Base-by-base conservation (phyloP, 2,797 vertebrate genomes). In the Falco biarmicus region DNA sequence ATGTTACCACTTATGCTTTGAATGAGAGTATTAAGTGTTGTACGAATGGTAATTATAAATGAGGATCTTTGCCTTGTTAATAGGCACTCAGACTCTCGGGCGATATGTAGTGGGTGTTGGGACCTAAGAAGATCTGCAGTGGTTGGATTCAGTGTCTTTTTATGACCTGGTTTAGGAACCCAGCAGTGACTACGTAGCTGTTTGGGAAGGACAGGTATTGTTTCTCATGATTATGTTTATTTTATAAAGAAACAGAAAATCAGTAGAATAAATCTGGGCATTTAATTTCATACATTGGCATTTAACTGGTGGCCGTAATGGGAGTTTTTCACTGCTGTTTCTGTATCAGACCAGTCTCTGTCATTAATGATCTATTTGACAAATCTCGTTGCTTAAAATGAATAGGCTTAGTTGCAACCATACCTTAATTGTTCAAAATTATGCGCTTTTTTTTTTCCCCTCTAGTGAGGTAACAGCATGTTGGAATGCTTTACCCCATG, bases 21-120 rank as follows among this genome's bases (percentile, higher is more conserved):
- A 54, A 50, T 39, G 20, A 88, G 69, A 32, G 15, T 31, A 22
- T 71, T 61, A 81, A 66, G 59, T 61, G 60, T 32, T 56, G 13
- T 21, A 24, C 31, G 59, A 48, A 65, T 26, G 41, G 16, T 70
- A 41, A 71, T 88, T 60, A 56, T 20, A 56, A 71, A 28, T 32
- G 28, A 91, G 57, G 32, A 51, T 65, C 43, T 60, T 63, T 59
- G 56, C 31, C 28, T 88, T 4, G 0, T 80, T 56, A 80, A n/a
- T 59, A 65, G 61, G 39, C 57, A 37, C 20, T 70, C 19, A 5
- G 47, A 19, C 26, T 19, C 45, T 53, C 1, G 2, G 37, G 14
- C 2, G 1, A 26, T 47, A 9, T 0, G 0, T 8, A 31, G 10
- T 39, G 61, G 28, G 68, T 51, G 9, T 14, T 66, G 50, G 12